phyloP scores from a whole-genome alignment of 2,113 vertebrate species.

The Nyctibius bracteatus region DNA sequence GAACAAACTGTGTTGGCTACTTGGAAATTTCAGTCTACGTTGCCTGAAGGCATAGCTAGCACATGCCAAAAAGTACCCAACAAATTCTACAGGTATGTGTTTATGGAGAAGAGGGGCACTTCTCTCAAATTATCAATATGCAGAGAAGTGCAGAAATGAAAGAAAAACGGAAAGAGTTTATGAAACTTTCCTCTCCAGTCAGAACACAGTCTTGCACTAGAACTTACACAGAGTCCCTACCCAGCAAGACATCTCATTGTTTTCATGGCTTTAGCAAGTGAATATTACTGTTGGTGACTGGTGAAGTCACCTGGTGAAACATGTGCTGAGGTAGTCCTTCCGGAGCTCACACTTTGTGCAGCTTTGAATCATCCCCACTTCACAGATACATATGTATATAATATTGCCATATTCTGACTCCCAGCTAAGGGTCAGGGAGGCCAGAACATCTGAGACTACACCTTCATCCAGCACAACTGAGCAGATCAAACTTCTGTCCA shows the following conservation, averaged over 20 bases:
- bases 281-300: not conserved
- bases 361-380: not conserved
- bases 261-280: not conserved
- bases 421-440: not conserved
- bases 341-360: not conserved
- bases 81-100: not conserved
- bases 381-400: accelerated
- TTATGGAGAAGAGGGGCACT: not conserved
- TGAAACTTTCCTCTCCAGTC: not conserved
- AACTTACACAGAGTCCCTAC: not conserved
- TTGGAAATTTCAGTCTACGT: not conserved
- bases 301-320: not conserved
- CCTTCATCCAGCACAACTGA: not conserved
- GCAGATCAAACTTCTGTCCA: not conserved
- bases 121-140: not conserved
- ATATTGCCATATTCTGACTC: not conserved
- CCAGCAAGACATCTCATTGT: not conserved
- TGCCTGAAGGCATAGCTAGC: not conserved
- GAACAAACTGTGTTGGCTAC: accelerated
- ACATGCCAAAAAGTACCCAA: not conserved
- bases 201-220: not conserved
- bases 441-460: not conserved
- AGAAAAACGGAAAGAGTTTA: not conserved
- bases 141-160: not conserved
- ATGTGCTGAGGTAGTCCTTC: not conserved